A percentile compares a stretch with the other conserved stretches of the same genome.
Conservation (phyloP, 2,888 invertebrate genomes). For the Phragmatobia fuliginosa region DNA sequence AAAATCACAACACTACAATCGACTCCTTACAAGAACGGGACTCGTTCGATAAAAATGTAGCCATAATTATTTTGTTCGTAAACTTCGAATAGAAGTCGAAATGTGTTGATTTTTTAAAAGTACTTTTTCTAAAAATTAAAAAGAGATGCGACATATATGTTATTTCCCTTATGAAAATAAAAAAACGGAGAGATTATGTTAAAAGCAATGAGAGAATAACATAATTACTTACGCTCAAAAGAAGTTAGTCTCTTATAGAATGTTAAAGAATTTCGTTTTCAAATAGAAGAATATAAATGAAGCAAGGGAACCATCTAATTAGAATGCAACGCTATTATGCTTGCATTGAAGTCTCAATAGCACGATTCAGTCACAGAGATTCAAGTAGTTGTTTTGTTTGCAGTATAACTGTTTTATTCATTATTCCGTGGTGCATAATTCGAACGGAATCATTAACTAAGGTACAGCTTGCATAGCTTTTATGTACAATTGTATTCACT, state of each 20-base stretch:
- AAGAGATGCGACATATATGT: background rate
- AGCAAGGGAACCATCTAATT: conserved; percentile 4
- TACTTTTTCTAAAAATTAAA: background rate
- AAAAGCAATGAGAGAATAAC: background rate
- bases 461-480: too few species aligned
- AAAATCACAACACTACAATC: background rate
- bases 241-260: background rate
- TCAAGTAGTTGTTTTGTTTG: background rate
- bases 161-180: background rate
- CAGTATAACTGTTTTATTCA: background rate
- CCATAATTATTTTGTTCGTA: background rate
- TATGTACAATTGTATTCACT: too few species aligned
- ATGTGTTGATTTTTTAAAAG: too few species aligned
- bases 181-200: too few species aligned
- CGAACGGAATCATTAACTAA: too few species aligned
- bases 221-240: background rate
- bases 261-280: background rate
- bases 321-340: conserved; percentile 2
- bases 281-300: background rate
- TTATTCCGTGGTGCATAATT: background rate
- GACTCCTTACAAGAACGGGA: background rate
- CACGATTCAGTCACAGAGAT: background rate
- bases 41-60: background rate
- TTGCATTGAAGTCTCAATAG: background rate
- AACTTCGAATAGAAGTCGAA: too few species aligned